Evolutionary conservation across 2,113 vertebrate genomes (phyloP).

Genomic region (Myotis yumanensis): DNA sequence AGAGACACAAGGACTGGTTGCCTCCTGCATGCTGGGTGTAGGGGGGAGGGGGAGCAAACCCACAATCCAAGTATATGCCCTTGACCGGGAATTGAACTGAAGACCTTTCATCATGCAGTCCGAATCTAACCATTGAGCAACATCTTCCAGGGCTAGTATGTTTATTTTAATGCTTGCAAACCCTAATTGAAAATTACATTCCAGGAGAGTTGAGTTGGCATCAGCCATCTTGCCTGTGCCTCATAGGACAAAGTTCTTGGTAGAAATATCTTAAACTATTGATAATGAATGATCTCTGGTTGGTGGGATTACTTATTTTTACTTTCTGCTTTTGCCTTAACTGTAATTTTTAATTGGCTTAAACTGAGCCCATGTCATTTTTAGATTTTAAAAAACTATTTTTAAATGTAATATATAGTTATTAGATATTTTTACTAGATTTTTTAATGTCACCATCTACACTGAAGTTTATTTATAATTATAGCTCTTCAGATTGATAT

Average conservation of each 20-base stretch:
- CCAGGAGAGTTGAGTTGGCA: neutral
- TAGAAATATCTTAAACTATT: neutral
- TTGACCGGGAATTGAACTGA: no score
- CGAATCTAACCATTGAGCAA: no score
- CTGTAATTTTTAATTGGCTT: conserved; percentile 49
- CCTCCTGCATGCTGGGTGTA: no score
- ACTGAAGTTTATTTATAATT: conserved; percentile 19
- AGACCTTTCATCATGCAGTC: no score
- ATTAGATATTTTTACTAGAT: conserved; percentile 28
- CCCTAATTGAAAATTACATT: neutral
- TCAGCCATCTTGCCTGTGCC: neutral
- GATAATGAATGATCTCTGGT: neutral
- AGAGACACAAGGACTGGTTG: no score
- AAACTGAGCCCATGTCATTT: neutral
- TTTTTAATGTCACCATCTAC: neutral
- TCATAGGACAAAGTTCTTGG: neutral
- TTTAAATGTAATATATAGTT: neutral
- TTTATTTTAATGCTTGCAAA: neutral
- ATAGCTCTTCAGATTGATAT: neutral
- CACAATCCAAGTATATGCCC: no score
- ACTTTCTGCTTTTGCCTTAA: conserved; percentile 26
- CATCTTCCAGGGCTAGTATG: neutral
- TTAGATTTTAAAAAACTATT: neutral
- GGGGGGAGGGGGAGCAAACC: no score
- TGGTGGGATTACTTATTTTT: conserved; percentile 26